Evolutionary conservation across 2,888 invertebrate genomes (phyloP).

Genomic region (Dendrolimus pini): DNA sequence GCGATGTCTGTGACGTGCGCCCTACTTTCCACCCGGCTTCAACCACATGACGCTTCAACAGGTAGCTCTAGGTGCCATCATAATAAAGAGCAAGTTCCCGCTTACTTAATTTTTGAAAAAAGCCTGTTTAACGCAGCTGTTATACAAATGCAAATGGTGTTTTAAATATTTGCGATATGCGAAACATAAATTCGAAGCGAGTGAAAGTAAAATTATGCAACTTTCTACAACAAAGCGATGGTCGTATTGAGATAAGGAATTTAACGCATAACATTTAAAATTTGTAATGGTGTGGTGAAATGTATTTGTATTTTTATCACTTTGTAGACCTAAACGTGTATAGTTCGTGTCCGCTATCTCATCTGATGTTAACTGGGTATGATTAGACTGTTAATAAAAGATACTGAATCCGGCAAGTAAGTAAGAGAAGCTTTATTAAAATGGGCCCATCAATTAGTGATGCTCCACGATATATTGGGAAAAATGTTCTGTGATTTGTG

Average conservation of each 20-base stretch:
- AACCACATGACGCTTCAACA: conserved; percentile 50
- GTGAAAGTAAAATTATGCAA: conserved; percentile 75
- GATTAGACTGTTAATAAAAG: no score
- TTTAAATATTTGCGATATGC: conserved; percentile 55
- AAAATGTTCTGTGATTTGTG: no score
- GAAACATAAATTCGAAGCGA: conserved; percentile 51
- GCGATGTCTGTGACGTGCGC: conserved; percentile 66
- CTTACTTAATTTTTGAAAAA: conserved; percentile 22
- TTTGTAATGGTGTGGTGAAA: not conserved
- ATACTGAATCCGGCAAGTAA: no score
- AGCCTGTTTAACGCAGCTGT: conserved; percentile 38
- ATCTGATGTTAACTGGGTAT: no score
- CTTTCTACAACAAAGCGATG: conserved; percentile 53
- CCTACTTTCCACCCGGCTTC: conserved; percentile 67
- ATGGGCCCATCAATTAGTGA: no score
- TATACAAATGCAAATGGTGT: conserved; percentile 53
- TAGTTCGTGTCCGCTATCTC: no score
- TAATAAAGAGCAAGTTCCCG: conserved; percentile 43
- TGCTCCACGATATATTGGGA: no score
- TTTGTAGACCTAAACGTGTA: no score
- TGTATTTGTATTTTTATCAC: conserved; percentile 1
- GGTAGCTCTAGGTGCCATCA: conserved; percentile 31
- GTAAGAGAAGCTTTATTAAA: no score
- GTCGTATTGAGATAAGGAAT: conserved; percentile 21
- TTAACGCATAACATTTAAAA: conserved; percentile 15